A percentile compares a stretch with the other conserved stretches of the same genome.
Conservation (phyloP, 2,113 vertebrate species). For the Podarcis raffonei region DNA sequence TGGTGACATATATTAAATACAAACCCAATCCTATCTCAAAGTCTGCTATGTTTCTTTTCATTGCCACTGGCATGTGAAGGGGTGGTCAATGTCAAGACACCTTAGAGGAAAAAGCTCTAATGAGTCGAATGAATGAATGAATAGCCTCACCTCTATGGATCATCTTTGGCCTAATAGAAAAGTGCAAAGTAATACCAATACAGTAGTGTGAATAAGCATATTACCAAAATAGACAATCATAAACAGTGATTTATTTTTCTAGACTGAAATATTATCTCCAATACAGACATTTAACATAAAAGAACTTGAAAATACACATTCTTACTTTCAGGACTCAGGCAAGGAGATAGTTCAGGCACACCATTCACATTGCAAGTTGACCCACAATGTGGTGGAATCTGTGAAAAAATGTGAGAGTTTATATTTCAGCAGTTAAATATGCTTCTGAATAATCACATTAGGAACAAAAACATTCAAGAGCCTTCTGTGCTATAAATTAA, state of each 20-base stretch:
- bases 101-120: not conserved
- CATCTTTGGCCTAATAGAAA: no score
- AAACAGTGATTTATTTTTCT: not conserved
- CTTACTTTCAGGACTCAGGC: slow-evolving; percentile 88
- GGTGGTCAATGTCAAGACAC: not conserved
- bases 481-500: not conserved
- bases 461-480: not conserved
- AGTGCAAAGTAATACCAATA: not conserved
- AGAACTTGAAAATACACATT: not conserved
- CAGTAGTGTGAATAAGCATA: not conserved
- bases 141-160: no score
- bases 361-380: slow-evolving; percentile 86
- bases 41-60: not conserved
- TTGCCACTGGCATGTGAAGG: not conserved
- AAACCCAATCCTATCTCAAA: not conserved
- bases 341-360: slow-evolving; percentile 77
- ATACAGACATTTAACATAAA: not conserved
- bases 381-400: slow-evolving; percentile 81
- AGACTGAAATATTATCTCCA: not conserved
- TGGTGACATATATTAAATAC: fast-evolving
- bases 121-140: no score
- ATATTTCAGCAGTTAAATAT: slow-evolving; percentile 7
- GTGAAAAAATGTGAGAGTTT: slow-evolving; percentile 29
- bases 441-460: not conserved
- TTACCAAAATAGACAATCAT: not conserved